phyloP scores from a whole-genome alignment of 1,140 invertebrate genomes.

The Caenorhabditis tropicalis region DNA sequence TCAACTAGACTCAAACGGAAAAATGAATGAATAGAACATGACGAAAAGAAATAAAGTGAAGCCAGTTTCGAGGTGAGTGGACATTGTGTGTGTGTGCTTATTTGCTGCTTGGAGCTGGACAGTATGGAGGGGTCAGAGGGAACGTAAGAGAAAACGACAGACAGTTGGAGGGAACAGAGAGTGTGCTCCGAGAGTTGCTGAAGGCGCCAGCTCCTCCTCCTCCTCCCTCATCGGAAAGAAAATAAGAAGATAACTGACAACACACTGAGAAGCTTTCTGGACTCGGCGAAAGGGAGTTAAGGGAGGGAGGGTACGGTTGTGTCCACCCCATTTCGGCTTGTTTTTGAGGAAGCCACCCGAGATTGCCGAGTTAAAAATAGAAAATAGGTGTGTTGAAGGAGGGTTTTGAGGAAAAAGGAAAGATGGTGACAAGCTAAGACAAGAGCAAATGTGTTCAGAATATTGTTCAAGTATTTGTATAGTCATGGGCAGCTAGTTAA shows the following conservation, averaged over 20 bases:
- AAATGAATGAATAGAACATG: conserved; percentile 33
- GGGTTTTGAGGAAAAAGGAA: conserved; percentile 15
- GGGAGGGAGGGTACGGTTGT: not conserved
- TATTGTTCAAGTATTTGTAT: conserved; percentile 32
- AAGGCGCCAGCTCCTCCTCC: conserved; percentile 38
- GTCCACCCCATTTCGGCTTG: conserved; percentile 13
- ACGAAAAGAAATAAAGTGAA: conserved; percentile 38
- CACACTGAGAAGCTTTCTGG: not conserved
- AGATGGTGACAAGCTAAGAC: conserved; percentile 37
- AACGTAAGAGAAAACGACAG: conserved; percentile 16
- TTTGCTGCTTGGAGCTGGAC: conserved; percentile 44
- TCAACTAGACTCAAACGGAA: not conserved
- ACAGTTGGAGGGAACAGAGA: conserved; percentile 31
- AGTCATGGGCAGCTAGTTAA: not conserved
- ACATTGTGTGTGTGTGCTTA: conserved; percentile 44
- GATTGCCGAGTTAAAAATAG: conserved; percentile 42
- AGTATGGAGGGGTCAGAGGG: conserved; percentile 23
- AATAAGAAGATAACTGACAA: conserved; percentile 33
- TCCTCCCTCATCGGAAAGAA: not conserved
- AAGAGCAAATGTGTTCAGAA: not conserved
- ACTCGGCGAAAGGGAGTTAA: not conserved
- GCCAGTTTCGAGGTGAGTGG: conserved; percentile 37
- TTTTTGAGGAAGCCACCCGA: conserved; percentile 33
- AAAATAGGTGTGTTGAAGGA: not conserved
- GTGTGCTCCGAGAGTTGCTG: not conserved